Evolutionary conservation across 2,888 invertebrate species (phyloP).

Genomic region (Rotaria socialis): DNA sequence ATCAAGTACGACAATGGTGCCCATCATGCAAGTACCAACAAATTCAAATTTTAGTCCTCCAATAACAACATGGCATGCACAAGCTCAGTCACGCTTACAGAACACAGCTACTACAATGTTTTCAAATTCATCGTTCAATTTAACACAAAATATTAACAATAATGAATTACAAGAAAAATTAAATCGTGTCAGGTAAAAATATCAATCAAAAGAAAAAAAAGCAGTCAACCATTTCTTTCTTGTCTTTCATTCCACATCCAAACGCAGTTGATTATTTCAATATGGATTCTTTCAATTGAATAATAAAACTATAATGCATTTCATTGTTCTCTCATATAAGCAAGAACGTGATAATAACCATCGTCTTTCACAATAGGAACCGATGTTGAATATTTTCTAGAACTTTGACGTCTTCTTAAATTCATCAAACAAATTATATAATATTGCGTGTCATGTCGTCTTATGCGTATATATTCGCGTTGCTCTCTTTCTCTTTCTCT

Average conservation of each 20-base stretch:
- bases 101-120: not conserved
- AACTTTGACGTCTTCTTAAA: not conserved
- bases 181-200: not conserved
- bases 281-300: not conserved
- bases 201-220: no score
- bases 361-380: not conserved
- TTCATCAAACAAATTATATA: not conserved
- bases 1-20: no score
- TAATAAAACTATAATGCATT: not conserved
- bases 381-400: not conserved
- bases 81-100: not conserved
- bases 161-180: constrained; percentile 5
- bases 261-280: not conserved
- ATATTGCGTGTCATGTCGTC: not conserved
- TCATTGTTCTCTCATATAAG: not conserved
- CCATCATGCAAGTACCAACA: no score
- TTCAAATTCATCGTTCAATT: no score
- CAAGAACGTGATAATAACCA: not conserved
- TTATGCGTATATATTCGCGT: not conserved
- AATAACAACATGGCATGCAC: constrained; percentile 7
- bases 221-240: not conserved
- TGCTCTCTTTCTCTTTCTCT: not conserved
- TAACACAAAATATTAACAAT: not conserved
- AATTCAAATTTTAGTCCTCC: no score
- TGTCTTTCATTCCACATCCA: not conserved